Base-by-base conservation (phyloP, 1,140 invertebrate genomes). In the Orchesella cincta region DNA sequence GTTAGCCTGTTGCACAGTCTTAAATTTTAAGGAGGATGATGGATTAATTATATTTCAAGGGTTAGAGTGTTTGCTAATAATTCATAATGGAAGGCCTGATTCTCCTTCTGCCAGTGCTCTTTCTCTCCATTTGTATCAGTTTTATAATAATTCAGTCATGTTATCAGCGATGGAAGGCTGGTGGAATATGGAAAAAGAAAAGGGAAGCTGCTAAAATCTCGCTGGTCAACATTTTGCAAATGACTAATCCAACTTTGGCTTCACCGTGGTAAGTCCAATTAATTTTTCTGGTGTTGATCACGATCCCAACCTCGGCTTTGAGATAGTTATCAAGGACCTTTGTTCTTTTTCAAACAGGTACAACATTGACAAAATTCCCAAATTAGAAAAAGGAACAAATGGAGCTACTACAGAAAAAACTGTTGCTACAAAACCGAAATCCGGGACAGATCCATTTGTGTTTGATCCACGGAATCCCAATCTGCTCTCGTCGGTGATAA, bases 141-240 rank as follows among this genome's bases (percentile, higher is more conserved):
- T 67, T 67, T 33, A 67, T 67, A 31, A 67, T 67, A 31, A 5
- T 67, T 12, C 62, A 67, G 1, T 31, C 28, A 16, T 67, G 62
- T 33, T 67, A 67, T 29, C 12, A 29, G 2, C 26, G 31, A 5
- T 67, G 62, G 62, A 67, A 67, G 33, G 1, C 33, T 2, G n/a
- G 31, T 33, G 26, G 26, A 29, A 29, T 31, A 14, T 67, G 8
- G 62, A 67, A 33, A 23, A 29, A 33, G 31, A 67, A 67, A 33
- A 29, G 31, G 33, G 28, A 67, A 12, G 62, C 62, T 14, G 62
- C 62, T 14, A 67, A 67, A 67, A 33, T 67, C 12, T 67, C 62
- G 5, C 29, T 67, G 26, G 62, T 67, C 2, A 67, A 67, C n/a
- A 67, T 67, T 33, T 33, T 67, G 12, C 62, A 67, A 67, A 67